Conservation (phyloP, 2,797 vertebrate genomes). For the Macroramphosus scolopax region DNA sequence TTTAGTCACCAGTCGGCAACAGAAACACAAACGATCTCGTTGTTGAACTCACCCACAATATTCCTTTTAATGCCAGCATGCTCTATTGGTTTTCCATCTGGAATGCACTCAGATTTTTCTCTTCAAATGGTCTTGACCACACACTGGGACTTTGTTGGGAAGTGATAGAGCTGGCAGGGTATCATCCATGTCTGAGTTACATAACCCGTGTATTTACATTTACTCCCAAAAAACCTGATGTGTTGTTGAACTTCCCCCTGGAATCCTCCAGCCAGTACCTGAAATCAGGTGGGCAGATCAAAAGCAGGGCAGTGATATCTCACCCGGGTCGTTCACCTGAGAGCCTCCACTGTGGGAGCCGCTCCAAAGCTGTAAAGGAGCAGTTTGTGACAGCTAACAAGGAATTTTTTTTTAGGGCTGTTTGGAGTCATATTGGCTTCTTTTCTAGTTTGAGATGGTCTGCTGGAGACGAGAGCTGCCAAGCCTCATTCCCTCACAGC, state of each 20-base stretch:
- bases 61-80: conserved; percentile 23
- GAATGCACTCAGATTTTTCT: conserved; percentile 27
- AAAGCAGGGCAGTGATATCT: conserved; percentile 53
- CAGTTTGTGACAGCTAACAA: conserved; percentile 22
- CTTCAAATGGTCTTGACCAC: conserved; percentile 49
- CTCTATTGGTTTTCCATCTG: conserved; percentile 36
- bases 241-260: no score
- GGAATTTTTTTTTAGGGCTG: conserved; percentile 32
- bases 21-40: conserved; percentile 52
- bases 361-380: conserved; percentile 35
- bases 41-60: conserved; percentile 17
- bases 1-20: no score
- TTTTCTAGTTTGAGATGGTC: conserved; percentile 39
- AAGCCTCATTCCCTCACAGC: conserved; percentile 58
- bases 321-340: conserved; percentile 61
- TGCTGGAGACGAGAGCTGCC: conserved; percentile 44
- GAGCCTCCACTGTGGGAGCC: conserved; percentile 50
- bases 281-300: conserved; percentile 63
- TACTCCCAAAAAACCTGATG: no score
- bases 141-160: conserved; percentile 30
- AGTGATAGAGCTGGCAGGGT: conserved; percentile 47
- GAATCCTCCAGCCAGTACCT: no score
- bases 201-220: conserved; percentile 59
- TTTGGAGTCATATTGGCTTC: conserved; percentile 33
- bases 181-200: conserved; percentile 53